A percentile compares a stretch with the other conserved stretches of the same genome.
These are phyloP conservation scores for Busseola fusca DNA, from an alignment of 2,888 invertebrate genomes.

Conservation along the genomic window DNA sequence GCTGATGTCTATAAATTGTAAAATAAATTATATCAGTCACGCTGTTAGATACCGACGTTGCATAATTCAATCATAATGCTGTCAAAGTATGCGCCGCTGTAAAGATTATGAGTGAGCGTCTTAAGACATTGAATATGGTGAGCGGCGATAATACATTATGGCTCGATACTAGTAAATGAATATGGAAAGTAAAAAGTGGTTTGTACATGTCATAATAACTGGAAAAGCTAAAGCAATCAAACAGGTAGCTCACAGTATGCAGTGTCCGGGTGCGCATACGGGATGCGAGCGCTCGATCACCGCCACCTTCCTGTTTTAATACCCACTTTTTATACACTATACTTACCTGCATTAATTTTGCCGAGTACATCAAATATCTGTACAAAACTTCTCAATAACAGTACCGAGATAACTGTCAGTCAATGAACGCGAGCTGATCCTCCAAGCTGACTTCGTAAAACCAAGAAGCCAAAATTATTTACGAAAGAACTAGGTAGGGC, in stretches of 20 bases:
- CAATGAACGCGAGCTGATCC: constrained; percentile 1
- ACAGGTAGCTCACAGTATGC: constrained; percentile 77
- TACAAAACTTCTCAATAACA: constrained; percentile 62
- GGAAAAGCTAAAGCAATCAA: constrained; percentile 75
- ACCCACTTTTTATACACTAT: constrained; percentile 77
- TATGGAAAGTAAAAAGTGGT: constrained; percentile 70
- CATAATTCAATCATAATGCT: constrained; percentile 83
- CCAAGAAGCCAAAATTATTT: neutral
- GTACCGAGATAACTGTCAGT: constrained; percentile 38
- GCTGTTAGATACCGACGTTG: constrained; percentile 74
- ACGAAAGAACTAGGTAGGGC: neutral
- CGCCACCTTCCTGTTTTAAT: constrained; percentile 79
- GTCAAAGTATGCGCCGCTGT: constrained; percentile 61
- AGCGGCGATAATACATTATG: constrained; percentile 55
- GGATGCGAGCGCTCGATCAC: constrained; percentile 78
- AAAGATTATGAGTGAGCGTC: constrained; percentile 52
- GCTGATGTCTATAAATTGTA: constrained; percentile 83
- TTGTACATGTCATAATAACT: constrained; percentile 77
- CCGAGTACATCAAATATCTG: constrained; percentile 58
- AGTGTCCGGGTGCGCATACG: constrained; percentile 79
- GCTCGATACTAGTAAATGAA: constrained; percentile 60
- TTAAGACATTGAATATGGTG: constrained; percentile 56
- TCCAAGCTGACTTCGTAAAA: neutral
- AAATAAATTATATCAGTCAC: constrained; percentile 82
- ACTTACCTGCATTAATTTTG: constrained; percentile 73